phyloP scores from a whole-genome alignment of 30 jellyfish, hydroid and myxozoan species.

The Aurelia coerulea region DNA sequence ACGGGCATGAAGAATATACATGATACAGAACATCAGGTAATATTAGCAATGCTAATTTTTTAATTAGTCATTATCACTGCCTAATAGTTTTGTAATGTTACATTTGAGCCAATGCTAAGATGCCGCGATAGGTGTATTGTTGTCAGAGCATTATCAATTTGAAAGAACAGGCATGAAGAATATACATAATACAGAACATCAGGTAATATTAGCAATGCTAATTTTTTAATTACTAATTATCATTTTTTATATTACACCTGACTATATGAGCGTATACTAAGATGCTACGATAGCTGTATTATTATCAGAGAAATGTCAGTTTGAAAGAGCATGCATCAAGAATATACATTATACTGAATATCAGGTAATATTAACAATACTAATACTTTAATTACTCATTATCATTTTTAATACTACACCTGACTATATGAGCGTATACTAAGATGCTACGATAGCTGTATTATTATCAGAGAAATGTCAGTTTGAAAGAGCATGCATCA shows the following conservation, averaged over 20 bases:
- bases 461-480: conserved; percentile 60
- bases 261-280: too few relatives aligned
- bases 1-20: conserved; percentile 61
- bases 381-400: too few relatives aligned
- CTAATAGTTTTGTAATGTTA: too few relatives aligned
- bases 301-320: conserved; percentile 41
- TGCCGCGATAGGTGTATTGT: background rate
- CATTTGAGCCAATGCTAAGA: too few relatives aligned
- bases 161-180: conserved; percentile 4
- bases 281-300: background rate
- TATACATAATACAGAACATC: conserved; percentile 55
- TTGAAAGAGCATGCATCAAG: conserved; percentile 55
- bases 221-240: background rate
- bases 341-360: conserved; percentile 54
- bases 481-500: background rate
- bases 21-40: conserved; percentile 72
- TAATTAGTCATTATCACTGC: too few relatives aligned
- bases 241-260: background rate
- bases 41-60: background rate
- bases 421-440: too few relatives aligned
- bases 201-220: conserved; percentile 16
- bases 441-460: background rate
- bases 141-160: conserved; percentile 56
- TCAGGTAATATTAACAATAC: conserved; percentile 29
- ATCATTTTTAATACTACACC: too few relatives aligned